Evolutionary conservation across 2,888 invertebrate species (phyloP).

Genomic region (Hyles lineata): DNA sequence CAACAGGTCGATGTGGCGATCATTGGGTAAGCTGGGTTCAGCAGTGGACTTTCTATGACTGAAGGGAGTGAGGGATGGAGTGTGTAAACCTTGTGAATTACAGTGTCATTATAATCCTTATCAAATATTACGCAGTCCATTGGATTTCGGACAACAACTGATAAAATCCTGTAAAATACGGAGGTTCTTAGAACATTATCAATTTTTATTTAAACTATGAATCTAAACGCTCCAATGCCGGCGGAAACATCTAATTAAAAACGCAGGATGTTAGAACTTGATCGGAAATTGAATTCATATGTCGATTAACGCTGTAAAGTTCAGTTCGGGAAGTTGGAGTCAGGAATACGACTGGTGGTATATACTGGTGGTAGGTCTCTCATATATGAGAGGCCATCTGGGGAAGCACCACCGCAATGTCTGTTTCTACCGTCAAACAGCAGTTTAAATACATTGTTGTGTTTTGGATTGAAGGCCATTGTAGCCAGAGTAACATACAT

Average conservation of each 20-base stretch:
- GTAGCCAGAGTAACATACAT: too few species aligned
- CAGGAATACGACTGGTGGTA: background rate
- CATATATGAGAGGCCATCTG: too few species aligned
- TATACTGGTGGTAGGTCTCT: too few species aligned
- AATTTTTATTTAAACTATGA: background rate
- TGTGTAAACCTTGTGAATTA: background rate
- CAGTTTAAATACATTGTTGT: too few species aligned
- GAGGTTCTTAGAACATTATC: background rate
- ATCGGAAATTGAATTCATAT: background rate
- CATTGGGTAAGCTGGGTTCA: too few species aligned
- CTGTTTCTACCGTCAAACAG: too few species aligned
- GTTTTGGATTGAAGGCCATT: too few species aligned
- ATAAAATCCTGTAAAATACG: background rate
- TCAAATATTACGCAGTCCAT: background rate
- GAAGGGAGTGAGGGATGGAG: too few species aligned
- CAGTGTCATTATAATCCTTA: background rate
- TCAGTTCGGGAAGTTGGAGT: background rate
- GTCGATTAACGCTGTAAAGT: background rate
- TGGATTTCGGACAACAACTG: background rate
- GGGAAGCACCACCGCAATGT: too few species aligned
- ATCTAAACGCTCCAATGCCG: background rate
- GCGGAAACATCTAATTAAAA: constrained; percentile 5
- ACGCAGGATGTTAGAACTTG: background rate
- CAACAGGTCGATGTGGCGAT: too few species aligned
- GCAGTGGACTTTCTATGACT: too few species aligned